Percentiles rank a stretch among this genome's conserved stretches.
Evolutionary conservation across 2,797 vertebrate genomes (phyloP).

Genomic region (Characodon lateralis): DNA sequence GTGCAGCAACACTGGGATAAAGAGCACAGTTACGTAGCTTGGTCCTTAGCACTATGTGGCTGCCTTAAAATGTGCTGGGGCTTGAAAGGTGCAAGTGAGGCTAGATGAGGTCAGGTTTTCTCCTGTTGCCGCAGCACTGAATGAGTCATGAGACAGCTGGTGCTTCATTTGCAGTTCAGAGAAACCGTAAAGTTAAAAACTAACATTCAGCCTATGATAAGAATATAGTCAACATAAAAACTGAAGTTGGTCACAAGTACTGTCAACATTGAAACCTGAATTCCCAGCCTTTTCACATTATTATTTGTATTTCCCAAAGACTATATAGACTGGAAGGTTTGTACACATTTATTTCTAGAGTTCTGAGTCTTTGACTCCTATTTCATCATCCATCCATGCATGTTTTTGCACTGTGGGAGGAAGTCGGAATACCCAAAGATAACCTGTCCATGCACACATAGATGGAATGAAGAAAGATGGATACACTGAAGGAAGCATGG

Average conservation of each 20-base stretch:
- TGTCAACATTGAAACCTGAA: not conserved
- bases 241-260: not conserved
- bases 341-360: not conserved
- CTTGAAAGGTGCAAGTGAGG: constrained; percentile 1
- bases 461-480: too few species aligned
- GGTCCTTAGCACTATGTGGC: not conserved
- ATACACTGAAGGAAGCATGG: too few species aligned
- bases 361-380: not conserved
- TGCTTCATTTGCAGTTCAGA: not conserved
- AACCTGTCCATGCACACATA: not conserved
- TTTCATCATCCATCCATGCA: not conserved
- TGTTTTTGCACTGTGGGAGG: too few species aligned
- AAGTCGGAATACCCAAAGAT: not conserved
- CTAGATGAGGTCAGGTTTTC: constrained; percentile 7
- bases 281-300: constrained; percentile 1
- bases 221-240: too few species aligned
- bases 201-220: too few species aligned
- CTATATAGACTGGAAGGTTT: not conserved
- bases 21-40: not conserved
- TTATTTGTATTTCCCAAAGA: constrained; percentile 4
- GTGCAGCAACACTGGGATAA: not conserved
- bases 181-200: not conserved
- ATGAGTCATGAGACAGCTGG: not conserved
- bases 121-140: not conserved
- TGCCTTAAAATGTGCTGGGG: constrained; percentile 2